Evolutionary conservation across 1,140 invertebrate genomes (phyloP), one percentile per base, ranked within the genome.

Genomic region (Drosophila ohnishii): DNA sequence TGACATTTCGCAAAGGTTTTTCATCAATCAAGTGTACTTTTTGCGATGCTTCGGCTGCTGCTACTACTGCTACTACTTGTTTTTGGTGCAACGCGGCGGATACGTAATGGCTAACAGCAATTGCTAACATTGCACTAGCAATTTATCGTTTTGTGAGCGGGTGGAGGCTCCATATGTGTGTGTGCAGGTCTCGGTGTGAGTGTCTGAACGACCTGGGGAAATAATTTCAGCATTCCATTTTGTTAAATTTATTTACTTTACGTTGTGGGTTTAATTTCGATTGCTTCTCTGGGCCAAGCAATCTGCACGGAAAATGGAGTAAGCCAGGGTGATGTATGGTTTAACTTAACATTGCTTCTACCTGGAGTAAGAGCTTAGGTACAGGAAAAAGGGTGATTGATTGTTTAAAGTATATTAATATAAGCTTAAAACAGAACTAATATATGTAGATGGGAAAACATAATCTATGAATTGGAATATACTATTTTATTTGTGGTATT

Each of bases 11-110:
- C 61, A 75, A 87, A 70, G 75, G 80, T 81, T 72, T 86, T 81
- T 57, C 82, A 86, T 86, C 83, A 86, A 86, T 86, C 82, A 86
- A 87, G 83, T 79, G 58, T 71, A 66, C 71, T 82, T 87, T 87
- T 87, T 62, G 66, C 53, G 19, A 50, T 63, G 39, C 53, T 40
- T 32, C 58, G 53, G 8, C 42, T 55, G 42, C 53, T 56, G 22
- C 50, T 42, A 19, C 25, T 5, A 28, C 45, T 60, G 69, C 65
- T 42, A 14, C 28, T 73, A 70, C 70, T 72, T 72, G 70, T 61
- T 73, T 67, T 73, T 48, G 57, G 44, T 57, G 42, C 79, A 79
- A 66, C 71, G 37, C 78, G 79, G 83, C 83, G 82, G 81, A 87
- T 82, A 86, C 83, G 66, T 83, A 86, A 82, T 85, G 75, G 83